phyloP scores from a whole-genome alignment of 2,888 invertebrate species.

The Platerodrilus igneus region DNA sequence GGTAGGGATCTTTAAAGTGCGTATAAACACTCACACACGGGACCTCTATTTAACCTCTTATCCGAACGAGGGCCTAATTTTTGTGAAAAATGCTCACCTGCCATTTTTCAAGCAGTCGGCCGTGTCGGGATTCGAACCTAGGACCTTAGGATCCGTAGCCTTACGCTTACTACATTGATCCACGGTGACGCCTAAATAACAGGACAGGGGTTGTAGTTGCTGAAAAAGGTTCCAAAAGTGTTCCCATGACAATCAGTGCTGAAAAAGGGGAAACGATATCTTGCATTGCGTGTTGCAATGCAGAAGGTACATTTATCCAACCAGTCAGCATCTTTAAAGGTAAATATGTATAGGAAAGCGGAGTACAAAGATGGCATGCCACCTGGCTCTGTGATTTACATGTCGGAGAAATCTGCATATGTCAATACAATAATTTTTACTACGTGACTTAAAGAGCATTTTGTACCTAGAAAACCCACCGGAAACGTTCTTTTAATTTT shows the following conservation, averaged over 20 bases:
- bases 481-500: conserved; percentile 18
- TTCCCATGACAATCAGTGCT: conserved; percentile 35
- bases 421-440: conserved; percentile 29
- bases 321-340: conserved; percentile 31
- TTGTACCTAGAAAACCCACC: conserved; percentile 15
- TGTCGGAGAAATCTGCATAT: conserved; percentile 33
- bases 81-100: too few relatives aligned
- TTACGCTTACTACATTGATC: too few relatives aligned
- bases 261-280: conserved; percentile 34
- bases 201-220: conserved; percentile 39
- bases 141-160: too few relatives aligned
- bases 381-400: conserved; percentile 26
- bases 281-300: conserved; percentile 34
- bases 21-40: too few relatives aligned
- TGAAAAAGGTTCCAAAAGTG: conserved; percentile 36
- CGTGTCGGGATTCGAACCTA: too few relatives aligned
- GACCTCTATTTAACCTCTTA: too few relatives aligned
- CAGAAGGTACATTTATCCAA: conserved; percentile 31
- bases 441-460: conserved; percentile 26
- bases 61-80: too few relatives aligned
- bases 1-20: too few relatives aligned
- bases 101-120: too few relatives aligned
- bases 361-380: conserved; percentile 28
- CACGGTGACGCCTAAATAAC: too few relatives aligned
- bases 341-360: conserved; percentile 24